phyloP scores from a whole-genome alignment of 2,888 invertebrate species.

The Netelia inedita region DNA sequence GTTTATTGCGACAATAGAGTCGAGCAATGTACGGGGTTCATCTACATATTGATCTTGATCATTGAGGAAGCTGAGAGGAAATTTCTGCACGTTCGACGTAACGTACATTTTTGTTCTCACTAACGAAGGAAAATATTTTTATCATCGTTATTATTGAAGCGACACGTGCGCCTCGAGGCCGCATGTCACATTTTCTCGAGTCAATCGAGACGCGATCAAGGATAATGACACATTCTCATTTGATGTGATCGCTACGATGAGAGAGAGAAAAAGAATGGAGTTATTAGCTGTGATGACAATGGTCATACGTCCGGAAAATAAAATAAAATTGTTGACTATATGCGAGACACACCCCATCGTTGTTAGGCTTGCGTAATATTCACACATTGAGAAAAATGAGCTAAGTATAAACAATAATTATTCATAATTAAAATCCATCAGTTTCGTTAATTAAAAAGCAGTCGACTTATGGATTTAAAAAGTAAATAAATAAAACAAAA shows the following conservation, averaged over 20 bases:
- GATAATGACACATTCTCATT: constrained; percentile 13
- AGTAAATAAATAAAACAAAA: background rate
- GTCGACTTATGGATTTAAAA: background rate
- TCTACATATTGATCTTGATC: constrained; percentile 32
- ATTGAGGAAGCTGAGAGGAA: constrained; percentile 4
- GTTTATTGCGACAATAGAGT: constrained; percentile 10
- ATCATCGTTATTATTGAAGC: background rate
- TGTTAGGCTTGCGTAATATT: background rate
- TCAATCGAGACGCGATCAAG: constrained; percentile 5
- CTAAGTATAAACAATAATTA: constrained; percentile 13
- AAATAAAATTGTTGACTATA: background rate
- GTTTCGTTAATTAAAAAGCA: background rate
- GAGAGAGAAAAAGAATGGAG: background rate
- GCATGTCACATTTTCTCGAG: background rate
- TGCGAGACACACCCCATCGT: constrained; percentile 15
- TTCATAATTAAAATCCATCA: constrained; percentile 9
- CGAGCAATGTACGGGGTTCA: constrained; percentile 16
- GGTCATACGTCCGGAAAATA: background rate
- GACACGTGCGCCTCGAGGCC: background rate
- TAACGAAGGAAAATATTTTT: background rate
- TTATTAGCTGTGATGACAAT: constrained; percentile 21
- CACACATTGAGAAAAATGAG: background rate
- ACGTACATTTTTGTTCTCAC: background rate
- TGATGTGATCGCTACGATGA: background rate
- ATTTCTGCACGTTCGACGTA: constrained; percentile 2